Percentiles rank a stretch among this genome's conserved stretches.
phyloP scores from a whole-genome alignment of 2,888 invertebrate genomes.

The Caenorhabditis sp. region DNA sequence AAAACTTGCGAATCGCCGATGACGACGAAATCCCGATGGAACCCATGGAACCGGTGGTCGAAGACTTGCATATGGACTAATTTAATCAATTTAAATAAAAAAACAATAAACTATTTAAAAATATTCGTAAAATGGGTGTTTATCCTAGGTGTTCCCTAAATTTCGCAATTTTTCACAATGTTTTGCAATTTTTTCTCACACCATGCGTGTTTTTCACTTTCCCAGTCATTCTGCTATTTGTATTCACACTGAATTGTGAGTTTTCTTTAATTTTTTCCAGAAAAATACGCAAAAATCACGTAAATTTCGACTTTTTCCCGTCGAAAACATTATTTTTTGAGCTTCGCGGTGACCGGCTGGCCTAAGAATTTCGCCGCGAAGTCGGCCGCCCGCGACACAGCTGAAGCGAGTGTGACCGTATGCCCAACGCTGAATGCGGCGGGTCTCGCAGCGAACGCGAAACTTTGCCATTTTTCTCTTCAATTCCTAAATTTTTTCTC shows the following conservation, averaged over 20 bases:
- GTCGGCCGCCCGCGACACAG: conserved; percentile 42
- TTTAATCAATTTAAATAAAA: background rate
- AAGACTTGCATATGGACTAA: conserved; percentile 33
- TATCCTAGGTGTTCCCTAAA: background rate
- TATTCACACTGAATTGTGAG: conserved; percentile 19
- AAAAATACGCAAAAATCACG: background rate
- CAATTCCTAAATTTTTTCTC: conserved; percentile 58
- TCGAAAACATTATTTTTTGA: background rate
- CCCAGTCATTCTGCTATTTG: conserved; percentile 17
- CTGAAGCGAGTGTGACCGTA: conserved; percentile 50
- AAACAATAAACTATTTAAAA: background rate
- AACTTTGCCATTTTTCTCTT: conserved; percentile 24
- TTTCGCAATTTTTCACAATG: conserved; percentile 57
- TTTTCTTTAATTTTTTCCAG: conserved; percentile 22
- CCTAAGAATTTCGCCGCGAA: background rate
- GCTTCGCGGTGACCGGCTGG: background rate
- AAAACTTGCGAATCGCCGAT: background rate
- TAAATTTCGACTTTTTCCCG: background rate
- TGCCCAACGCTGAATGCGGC: conserved; percentile 14
- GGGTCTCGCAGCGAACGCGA: conserved; percentile 25
- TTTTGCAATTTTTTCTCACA: conserved; percentile 21
- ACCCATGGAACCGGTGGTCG: background rate
- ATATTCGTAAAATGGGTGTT: background rate
- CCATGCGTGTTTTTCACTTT: background rate
- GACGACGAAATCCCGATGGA: background rate